Base-by-base conservation (phyloP, 2,888 invertebrate genomes). In the Oscheius sp. region DNA sequence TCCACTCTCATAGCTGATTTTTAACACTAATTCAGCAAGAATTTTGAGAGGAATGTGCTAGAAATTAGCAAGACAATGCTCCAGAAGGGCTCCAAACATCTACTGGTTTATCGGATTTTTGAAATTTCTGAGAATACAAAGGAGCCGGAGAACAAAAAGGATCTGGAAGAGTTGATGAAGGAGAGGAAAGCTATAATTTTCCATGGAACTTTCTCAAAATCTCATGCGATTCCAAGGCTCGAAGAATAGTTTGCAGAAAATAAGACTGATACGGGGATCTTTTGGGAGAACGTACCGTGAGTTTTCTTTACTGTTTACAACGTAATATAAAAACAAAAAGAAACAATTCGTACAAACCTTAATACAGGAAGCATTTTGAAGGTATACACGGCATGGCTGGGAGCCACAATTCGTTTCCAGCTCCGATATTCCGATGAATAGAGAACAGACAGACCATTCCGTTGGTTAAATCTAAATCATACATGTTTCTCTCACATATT, bases 381-480 rank as follows among this genome's bases (percentile, higher is more conserved):
- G 60, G 11, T 74, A 74, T 29, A 35, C 13, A 2, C n/a, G 58
- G 9, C 58, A 50, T 35, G n/a, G 9, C 35, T 76, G 76, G 76
- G 76, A 76, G 50, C 76, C 76, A 7, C 76, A 73, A 32, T 76
- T 73, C 47, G 76, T 76, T 3, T 73, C 73, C 9, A 51, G 75
- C 5, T 33, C 29, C 13, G 37, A 59, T 32, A 76, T 76, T 59
- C 76, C 76, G n/a, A n/a, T 73, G 53, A 29, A 53, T 53, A 4
- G 53, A 53, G 10, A 53, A 53, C 4, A 53, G 11, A 53, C 53
- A 53, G n/a, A 53, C 53, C 29, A 53, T 21, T 53, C 53, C 53
- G 29, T 53, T 53, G n/a, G 53, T 53, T 21, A 53, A 11, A 53
- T 53, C 53, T 53, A 11, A 21, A 21, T 21, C 21, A 0, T 3